Conservation (phyloP, 2,797 vertebrate genomes). For the Aplochiton taeniatus region DNA sequence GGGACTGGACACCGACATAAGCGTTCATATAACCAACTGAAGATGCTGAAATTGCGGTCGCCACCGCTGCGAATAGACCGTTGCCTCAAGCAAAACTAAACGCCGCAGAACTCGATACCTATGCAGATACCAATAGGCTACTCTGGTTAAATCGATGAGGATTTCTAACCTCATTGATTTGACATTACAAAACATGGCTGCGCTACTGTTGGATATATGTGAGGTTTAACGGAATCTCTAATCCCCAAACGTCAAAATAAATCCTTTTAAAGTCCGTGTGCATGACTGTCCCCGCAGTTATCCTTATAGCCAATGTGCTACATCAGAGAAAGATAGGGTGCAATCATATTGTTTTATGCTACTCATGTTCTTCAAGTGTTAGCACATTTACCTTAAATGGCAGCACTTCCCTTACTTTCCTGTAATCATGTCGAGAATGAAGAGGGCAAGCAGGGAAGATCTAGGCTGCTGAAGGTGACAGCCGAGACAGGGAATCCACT, state of each 20-base stretch:
- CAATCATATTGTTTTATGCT: not conserved
- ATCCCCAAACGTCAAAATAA: conserved; percentile 61
- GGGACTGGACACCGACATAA: too few relatives aligned
- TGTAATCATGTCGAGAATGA: conserved; percentile 24
- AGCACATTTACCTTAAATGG: conserved; percentile 47
- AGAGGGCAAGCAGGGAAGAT: conserved; percentile 37
- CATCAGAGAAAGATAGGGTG: too few relatives aligned
- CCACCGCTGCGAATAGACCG: too few relatives aligned
- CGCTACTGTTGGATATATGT: conserved; percentile 21
- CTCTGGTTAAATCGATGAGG: too few relatives aligned
- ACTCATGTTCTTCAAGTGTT: not conserved
- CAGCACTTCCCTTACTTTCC: conserved; percentile 16
- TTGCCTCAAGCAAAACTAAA: too few relatives aligned
- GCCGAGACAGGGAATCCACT: conserved; percentile 31
- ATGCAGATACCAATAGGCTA: too few relatives aligned
- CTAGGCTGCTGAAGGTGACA: conserved; percentile 32
- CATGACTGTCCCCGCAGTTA: conserved; percentile 15
- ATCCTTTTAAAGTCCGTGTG: conserved; percentile 59
- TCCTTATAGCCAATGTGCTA: too few relatives aligned
- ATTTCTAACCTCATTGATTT: not conserved
- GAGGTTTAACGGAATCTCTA: conserved; percentile 39
- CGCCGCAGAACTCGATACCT: not conserved
- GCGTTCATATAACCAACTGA: too few relatives aligned
- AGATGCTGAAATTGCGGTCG: too few relatives aligned
- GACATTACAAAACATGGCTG: conserved; percentile 20